Percentiles rank a stretch among this genome's conserved stretches.
phyloP scores from a whole-genome alignment of 2,888 invertebrate species.

The Metopia argyrocephala region DNA sequence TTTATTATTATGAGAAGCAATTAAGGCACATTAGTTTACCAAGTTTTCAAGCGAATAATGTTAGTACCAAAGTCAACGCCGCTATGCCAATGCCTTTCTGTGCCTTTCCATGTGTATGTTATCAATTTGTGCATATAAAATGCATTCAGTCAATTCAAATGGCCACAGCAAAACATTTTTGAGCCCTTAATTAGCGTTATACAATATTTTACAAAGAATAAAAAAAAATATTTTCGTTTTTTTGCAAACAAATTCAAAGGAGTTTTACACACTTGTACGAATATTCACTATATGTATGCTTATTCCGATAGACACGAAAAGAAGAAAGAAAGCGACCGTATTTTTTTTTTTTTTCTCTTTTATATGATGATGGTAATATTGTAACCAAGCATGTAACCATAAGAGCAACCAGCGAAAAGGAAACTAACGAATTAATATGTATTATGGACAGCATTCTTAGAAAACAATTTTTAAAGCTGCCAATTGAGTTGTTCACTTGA shows the following conservation, averaged over 20 bases:
- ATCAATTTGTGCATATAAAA: conserved; percentile 49
- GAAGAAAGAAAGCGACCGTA: conserved; percentile 38
- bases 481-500: conserved; percentile 59
- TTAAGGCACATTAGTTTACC: conserved; percentile 62
- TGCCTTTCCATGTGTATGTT: conserved; percentile 9
- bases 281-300: conserved; percentile 3
- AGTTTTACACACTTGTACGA: background rate
- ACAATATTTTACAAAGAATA: conserved; percentile 34
- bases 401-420: background rate
- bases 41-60: conserved; percentile 36
- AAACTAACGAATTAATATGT: conserved; percentile 14
- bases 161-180: conserved; percentile 53
- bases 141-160: conserved; percentile 13
- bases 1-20: conserved; percentile 63
- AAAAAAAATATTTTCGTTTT: conserved; percentile 9
- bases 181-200: conserved; percentile 73
- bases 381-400: conserved; percentile 18
- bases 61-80: conserved; percentile 36
- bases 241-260: conserved; percentile 28
- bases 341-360: background rate
- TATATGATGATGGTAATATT: conserved; percentile 14
- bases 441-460: conserved; percentile 62
- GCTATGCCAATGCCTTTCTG: conserved; percentile 6
- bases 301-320: background rate
- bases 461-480: conserved; percentile 64